These are phyloP conservation scores for Zonitis immaculata DNA, from an alignment of 2,888 invertebrate genomes.

Conservation along the genomic window DNA sequence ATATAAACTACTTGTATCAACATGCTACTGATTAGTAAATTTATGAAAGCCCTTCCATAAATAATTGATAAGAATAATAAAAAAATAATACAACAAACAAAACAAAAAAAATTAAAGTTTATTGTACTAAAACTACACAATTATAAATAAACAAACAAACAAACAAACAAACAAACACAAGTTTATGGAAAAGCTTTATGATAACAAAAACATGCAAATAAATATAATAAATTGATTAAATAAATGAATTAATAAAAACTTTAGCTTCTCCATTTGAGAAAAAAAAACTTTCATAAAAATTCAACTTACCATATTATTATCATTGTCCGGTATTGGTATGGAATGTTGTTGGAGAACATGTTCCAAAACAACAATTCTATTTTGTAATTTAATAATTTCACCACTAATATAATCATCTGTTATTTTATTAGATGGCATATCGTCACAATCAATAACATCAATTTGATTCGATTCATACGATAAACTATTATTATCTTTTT, in stretches of 20 bases:
- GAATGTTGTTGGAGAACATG: constrained; percentile 42
- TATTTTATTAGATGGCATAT: background rate
- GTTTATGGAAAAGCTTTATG: constrained; percentile 46
- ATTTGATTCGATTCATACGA: background rate
- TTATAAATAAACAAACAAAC: constrained; percentile 24
- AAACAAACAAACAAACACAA: constrained; percentile 20
- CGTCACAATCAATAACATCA: background rate
- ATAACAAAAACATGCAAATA: constrained; percentile 26
- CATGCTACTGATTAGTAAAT: background rate
- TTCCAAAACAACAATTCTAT: constrained; percentile 45
- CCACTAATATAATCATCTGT: constrained; percentile 16
- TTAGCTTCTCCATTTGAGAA: constrained; percentile 41
- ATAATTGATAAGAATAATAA: constrained; percentile 32
- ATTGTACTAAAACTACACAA: constrained; percentile 31
- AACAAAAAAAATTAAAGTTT: constrained; percentile 15
- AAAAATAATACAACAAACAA: constrained; percentile 10
- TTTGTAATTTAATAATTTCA: constrained; percentile 38
- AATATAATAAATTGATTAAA: constrained; percentile 24
- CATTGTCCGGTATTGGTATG: constrained; percentile 36
- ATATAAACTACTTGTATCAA: background rate
- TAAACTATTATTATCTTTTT: constrained; percentile 41
- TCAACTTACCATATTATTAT: constrained; percentile 35
- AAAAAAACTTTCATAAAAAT: constrained; percentile 4
- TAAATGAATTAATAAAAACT: constrained; percentile 5
- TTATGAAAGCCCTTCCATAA: constrained; percentile 44